phyloP scores from a whole-genome alignment of 2,888 invertebrate species.

The Erannis defoliaria region DNA sequence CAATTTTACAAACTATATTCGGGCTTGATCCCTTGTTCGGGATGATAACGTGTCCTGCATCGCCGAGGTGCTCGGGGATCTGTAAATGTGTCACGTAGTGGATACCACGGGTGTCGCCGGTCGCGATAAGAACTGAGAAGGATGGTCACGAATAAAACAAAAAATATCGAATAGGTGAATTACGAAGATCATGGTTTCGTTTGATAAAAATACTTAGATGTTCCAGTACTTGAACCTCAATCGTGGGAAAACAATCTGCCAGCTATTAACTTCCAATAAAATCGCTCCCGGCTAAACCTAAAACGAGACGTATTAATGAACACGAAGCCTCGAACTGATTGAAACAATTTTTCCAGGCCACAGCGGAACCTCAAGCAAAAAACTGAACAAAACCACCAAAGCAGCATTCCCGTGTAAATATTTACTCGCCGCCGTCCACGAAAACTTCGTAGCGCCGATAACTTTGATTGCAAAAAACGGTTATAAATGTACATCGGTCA shows the following conservation, averaged over 20 bases:
- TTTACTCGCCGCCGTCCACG: constrained; percentile 73
- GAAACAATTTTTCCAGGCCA: constrained; percentile 69
- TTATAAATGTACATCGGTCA: constrained; percentile 53
- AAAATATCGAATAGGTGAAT: constrained; percentile 7
- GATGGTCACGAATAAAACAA: constrained; percentile 19
- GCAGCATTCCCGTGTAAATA: constrained; percentile 76
- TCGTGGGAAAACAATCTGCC: constrained; percentile 33
- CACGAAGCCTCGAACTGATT: constrained; percentile 59
- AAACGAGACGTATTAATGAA: constrained; percentile 59
- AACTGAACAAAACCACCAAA: constrained; percentile 64
- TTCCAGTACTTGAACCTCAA: neutral
- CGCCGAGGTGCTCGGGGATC: constrained; percentile 50
- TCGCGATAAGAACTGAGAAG: constrained; percentile 54
- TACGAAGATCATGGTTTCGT: neutral
- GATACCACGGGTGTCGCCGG: constrained; percentile 54
- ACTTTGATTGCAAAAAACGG: constrained; percentile 71
- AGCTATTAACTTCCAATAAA: constrained; percentile 47
- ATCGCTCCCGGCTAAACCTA: constrained; percentile 46
- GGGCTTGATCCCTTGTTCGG: constrained; percentile 38
- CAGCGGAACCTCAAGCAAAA: constrained; percentile 71
- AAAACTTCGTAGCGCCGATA: constrained; percentile 74
- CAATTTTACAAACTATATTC: constrained; percentile 30
- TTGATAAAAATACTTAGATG: constrained; percentile 19
- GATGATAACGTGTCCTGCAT: constrained; percentile 61
- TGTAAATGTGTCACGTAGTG: constrained; percentile 70